phyloP scores from a whole-genome alignment of 2,113 vertebrate genomes.

The Maccullochella peelii region DNA sequence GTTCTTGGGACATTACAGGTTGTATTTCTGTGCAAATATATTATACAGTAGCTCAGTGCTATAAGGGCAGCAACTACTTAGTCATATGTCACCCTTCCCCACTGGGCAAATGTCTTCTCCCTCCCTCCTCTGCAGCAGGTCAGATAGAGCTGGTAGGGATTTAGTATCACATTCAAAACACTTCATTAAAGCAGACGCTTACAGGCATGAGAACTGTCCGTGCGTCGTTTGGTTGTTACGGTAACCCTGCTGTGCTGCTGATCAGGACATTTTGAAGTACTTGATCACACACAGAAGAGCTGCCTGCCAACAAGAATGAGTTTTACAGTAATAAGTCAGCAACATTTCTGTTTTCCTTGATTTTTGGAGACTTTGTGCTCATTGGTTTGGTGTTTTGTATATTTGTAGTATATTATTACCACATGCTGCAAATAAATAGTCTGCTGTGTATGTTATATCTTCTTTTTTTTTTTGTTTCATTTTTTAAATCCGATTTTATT shows the following conservation, averaged over 20 bases:
- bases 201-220: neutral
- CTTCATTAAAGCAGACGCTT: neutral
- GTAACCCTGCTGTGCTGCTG: neutral
- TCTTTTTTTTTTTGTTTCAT: neutral
- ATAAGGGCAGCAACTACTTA: slow-evolving; percentile 6
- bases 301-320: neutral
- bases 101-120: neutral
- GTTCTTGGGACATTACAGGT: neutral
- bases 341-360: neutral
- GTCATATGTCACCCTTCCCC: slow-evolving; percentile 23
- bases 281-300: neutral
- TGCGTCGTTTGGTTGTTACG: neutral
- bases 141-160: neutral
- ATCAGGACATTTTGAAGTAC: neutral
- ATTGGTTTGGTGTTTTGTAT: neutral
- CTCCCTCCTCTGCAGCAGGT: slow-evolving; percentile 9
- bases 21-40: neutral
- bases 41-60: neutral
- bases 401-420: neutral
- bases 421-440: neutral
- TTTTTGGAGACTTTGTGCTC: accelerated
- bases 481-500: neutral
- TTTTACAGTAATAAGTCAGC: neutral
- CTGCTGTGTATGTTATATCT: slow-evolving; percentile 3
- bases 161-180: slow-evolving; percentile 12